Conservation (phyloP, 2,113 vertebrate genomes). For the Cisticola juncidis region DNA sequence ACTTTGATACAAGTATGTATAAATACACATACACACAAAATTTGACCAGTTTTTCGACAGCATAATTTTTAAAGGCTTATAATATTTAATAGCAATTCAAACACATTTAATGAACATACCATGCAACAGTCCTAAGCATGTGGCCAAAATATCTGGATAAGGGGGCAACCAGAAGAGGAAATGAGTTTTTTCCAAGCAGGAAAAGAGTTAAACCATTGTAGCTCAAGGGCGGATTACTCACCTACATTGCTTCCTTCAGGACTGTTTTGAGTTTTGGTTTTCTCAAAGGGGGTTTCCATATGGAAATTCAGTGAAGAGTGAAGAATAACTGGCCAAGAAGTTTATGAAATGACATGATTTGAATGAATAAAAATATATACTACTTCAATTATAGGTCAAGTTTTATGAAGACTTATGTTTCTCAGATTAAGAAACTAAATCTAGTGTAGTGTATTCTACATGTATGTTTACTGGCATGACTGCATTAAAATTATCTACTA, state of each 20-base stretch:
- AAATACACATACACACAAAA: background rate
- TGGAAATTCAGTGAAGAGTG: conserved; percentile 57
- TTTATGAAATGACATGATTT: conserved; percentile 46
- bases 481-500: background rate
- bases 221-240: conserved; percentile 74
- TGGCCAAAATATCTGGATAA: conserved; percentile 67
- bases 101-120: background rate
- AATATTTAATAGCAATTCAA: background rate
- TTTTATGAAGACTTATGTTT: background rate
- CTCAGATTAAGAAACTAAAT: background rate
- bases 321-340: background rate
- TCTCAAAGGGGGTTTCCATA: conserved; percentile 57
- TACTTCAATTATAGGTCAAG: background rate
- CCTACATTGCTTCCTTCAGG: conserved; percentile 70
- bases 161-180: conserved; percentile 72
- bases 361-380: background rate
- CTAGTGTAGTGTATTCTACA: background rate
- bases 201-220: conserved; percentile 65
- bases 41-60: background rate
- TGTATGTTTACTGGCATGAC: background rate
- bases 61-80: background rate
- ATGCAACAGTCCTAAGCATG: background rate
- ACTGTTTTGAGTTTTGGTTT: conserved; percentile 69
- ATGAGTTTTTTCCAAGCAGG: conserved; percentile 67
- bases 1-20: background rate